Percentiles rank a stretch among this genome's conserved stretches.
phyloP scores from a whole-genome alignment of 2,113 vertebrate genomes.

The Orycteropus afer region DNA sequence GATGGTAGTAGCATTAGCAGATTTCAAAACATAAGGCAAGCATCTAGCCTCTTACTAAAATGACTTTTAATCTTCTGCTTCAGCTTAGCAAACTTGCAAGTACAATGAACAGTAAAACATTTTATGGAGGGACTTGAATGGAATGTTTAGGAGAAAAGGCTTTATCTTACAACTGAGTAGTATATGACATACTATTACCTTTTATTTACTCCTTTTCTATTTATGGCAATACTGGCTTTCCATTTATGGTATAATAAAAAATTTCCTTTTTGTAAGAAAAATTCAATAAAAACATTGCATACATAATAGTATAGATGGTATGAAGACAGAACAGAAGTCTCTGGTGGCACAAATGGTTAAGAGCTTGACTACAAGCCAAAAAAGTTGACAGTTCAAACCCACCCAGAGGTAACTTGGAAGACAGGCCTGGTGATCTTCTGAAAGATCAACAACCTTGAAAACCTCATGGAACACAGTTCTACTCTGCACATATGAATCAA shows the following conservation, averaged over 20 bases:
- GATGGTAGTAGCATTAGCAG: background rate
- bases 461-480: background rate
- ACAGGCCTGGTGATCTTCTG: background rate
- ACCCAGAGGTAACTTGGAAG: background rate
- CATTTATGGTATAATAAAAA: background rate
- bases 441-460: background rate
- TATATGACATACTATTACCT: background rate
- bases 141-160: background rate
- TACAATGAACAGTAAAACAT: background rate
- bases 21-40: background rate
- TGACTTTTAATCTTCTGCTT: conserved; percentile 1
- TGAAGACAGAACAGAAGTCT: background rate
- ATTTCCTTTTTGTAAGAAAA: conserved; percentile 15
- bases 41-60: conserved; percentile 11
- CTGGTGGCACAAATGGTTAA: background rate
- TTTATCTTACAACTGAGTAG: background rate
- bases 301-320: background rate
- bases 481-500: background rate
- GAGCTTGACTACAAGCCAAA: background rate
- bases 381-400: background rate
- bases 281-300: background rate
- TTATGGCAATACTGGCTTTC: background rate
- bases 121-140: background rate
- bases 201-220: conserved; percentile 21
- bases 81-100: background rate